A percentile compares a stretch with the other conserved stretches of the same genome.
Evolutionary conservation across 2,113 vertebrate species (phyloP).

Genomic region (Microtus montanus): DNA sequence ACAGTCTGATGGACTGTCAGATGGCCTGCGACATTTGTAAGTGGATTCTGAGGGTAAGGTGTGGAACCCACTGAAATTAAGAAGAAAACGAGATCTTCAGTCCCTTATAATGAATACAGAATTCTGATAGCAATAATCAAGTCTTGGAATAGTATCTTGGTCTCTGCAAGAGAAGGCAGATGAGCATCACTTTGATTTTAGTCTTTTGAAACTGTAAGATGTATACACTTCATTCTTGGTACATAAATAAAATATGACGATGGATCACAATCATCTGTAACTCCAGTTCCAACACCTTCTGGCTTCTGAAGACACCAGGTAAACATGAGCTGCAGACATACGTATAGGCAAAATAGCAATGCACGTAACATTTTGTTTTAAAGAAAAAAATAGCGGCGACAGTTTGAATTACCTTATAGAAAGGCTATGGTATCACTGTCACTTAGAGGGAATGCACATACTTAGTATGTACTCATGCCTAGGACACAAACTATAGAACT

Average conservation of each 20-base stretch:
- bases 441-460: background rate
- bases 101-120: background rate
- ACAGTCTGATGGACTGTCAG: accelerated
- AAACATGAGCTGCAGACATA: background rate
- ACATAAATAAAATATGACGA: background rate
- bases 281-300: background rate
- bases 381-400: background rate
- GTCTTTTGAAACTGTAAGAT: background rate
- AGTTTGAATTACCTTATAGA: background rate
- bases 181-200: background rate
- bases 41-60: background rate
- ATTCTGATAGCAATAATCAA: background rate
- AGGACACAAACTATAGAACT: background rate
- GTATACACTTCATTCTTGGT: background rate
- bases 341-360: background rate
- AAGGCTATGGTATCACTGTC: background rate
- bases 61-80: background rate
- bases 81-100: background rate
- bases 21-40: background rate
- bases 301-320: background rate
- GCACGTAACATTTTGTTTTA: background rate
- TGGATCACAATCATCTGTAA: background rate
- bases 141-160: background rate
- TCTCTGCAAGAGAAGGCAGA: background rate
- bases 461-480: background rate